A percentile compares a stretch with the other conserved stretches of the same genome.
Conservation (phyloP, 2,888 invertebrate species). For the Ophion slaviceki region DNA sequence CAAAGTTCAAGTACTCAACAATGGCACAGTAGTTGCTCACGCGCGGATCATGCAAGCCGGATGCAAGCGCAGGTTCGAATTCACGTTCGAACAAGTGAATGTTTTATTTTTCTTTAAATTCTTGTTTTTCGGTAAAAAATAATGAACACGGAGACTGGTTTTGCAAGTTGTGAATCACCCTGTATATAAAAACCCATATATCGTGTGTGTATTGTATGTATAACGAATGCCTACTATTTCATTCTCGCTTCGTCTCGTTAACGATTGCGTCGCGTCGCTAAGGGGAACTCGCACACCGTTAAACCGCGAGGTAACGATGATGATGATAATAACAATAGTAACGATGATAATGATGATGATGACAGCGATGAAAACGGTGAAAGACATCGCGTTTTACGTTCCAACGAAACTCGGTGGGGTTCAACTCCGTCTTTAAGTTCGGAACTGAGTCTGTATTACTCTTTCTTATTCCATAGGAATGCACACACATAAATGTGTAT, state of each 20-base stretch:
- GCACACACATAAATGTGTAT: not conserved
- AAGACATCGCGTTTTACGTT: conserved; percentile 37
- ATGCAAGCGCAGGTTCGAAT: not conserved
- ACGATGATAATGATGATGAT: conserved; percentile 45
- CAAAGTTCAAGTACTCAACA: not conserved
- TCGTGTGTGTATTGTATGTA: conserved; percentile 6
- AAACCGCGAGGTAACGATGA: conserved; percentile 46
- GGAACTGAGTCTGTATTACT: not conserved
- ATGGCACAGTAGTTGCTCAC: not conserved
- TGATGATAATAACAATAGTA: conserved; percentile 42
- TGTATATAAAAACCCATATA: conserved; percentile 5
- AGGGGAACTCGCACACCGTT: conserved; percentile 20
- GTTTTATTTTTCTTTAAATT: not conserved
- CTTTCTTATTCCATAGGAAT: not conserved
- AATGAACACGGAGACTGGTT: not conserved
- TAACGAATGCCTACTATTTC: conserved; percentile 17
- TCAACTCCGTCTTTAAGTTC: conserved; percentile 18
- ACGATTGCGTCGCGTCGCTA: conserved; percentile 43
- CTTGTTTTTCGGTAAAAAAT: not conserved
- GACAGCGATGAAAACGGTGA: conserved; percentile 32
- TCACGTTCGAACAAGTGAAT: not conserved
- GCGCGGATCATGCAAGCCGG: not conserved
- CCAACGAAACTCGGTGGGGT: conserved; percentile 7
- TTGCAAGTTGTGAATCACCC: not conserved
- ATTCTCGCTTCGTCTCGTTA: conserved; percentile 61